Evolutionary conservation across 2,113 vertebrate species (phyloP).

Genomic region (Nerophis lumbriciformis): DNA sequence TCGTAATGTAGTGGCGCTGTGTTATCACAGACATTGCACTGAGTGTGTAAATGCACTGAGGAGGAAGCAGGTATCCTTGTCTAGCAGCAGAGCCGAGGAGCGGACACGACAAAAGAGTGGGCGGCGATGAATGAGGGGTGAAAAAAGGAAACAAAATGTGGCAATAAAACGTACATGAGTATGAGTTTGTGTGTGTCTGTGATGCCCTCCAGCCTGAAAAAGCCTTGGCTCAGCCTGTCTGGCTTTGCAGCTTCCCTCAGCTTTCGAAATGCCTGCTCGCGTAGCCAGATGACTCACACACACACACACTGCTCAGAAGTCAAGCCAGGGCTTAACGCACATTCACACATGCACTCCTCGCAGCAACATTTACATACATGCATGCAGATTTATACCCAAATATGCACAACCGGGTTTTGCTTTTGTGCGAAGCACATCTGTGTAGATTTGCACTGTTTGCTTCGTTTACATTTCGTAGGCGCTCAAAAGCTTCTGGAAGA

Average conservation of each 20-base stretch:
- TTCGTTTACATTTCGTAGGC: too few relatives aligned
- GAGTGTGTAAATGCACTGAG: slow-evolving; percentile 52
- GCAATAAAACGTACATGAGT: slow-evolving; percentile 22
- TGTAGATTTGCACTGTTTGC: too few relatives aligned
- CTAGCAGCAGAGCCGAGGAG: slow-evolving; percentile 36
- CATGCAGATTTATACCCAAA: slow-evolving; percentile 14
- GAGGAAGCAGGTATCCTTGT: slow-evolving; percentile 30
- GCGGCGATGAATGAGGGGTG: background rate
- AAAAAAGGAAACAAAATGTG: slow-evolving; percentile 11
- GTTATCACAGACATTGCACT: slow-evolving; percentile 53
- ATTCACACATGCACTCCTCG: slow-evolving; percentile 16
- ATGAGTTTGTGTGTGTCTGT: slow-evolving; percentile 6
- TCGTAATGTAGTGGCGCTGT: slow-evolving; percentile 59
- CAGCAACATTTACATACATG: slow-evolving; percentile 11
- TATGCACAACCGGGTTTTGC: slow-evolving; percentile 3
- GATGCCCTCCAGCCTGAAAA: slow-evolving; percentile 48
- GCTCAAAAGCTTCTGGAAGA: too few relatives aligned
- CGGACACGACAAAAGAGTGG: slow-evolving; percentile 12
- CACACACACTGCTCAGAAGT: slow-evolving; percentile 48
- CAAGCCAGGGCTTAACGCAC: slow-evolving; percentile 42
- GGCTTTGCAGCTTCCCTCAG: slow-evolving; percentile 48
- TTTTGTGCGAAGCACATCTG: too few relatives aligned
- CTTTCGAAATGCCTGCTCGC: slow-evolving; percentile 49
- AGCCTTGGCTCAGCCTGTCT: slow-evolving; percentile 53
- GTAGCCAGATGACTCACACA: slow-evolving; percentile 58